Conservation (phyloP, 2,113 vertebrate species). For the Lutjanus erythropterus region DNA sequence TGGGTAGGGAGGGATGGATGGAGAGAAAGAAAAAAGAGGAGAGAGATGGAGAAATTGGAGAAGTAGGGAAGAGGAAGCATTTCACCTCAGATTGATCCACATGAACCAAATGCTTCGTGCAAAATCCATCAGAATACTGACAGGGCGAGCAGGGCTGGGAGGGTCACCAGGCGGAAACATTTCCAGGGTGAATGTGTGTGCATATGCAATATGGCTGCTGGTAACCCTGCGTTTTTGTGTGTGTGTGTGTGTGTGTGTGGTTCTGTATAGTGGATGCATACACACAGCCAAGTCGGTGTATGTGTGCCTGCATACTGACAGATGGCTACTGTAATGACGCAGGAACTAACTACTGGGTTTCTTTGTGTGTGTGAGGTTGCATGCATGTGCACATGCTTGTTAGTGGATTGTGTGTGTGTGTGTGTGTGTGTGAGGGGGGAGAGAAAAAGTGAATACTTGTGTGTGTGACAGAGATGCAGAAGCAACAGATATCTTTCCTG, state of each 20-base stretch:
- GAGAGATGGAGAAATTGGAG: slow-evolving; percentile 15
- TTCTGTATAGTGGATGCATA: slow-evolving; percentile 29
- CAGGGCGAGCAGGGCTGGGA: background rate
- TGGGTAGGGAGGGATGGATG: slow-evolving; percentile 55
- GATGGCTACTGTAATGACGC: slow-evolving; percentile 82
- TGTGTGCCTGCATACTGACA: slow-evolving; percentile 74
- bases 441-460: background rate
- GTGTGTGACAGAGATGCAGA: slow-evolving; percentile 21
- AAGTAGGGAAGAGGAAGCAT: slow-evolving; percentile 35
- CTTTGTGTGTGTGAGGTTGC: slow-evolving; percentile 65
- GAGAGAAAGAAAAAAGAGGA: slow-evolving; percentile 37
- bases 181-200: slow-evolving; percentile 29
- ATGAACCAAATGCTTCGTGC: slow-evolving; percentile 36
- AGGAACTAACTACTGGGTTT: slow-evolving; percentile 78
- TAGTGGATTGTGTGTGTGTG: slow-evolving; percentile 20
- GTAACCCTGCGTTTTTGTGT: slow-evolving; percentile 5
- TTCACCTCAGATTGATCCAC: slow-evolving; percentile 45
- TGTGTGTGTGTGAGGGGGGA: slow-evolving; percentile 35
- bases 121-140: slow-evolving; percentile 25
- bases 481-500: slow-evolving; percentile 29
- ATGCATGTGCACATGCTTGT: slow-evolving; percentile 54
- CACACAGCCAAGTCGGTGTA: slow-evolving; percentile 64
- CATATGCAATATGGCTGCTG: slow-evolving; percentile 20
- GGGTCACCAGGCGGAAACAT: slow-evolving; percentile 37
- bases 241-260: slow-evolving; percentile 8